These are phyloP conservation scores for Folsomia manolachei DNA, from an alignment of 2,888 invertebrate species.

Conservation along the genomic window DNA sequence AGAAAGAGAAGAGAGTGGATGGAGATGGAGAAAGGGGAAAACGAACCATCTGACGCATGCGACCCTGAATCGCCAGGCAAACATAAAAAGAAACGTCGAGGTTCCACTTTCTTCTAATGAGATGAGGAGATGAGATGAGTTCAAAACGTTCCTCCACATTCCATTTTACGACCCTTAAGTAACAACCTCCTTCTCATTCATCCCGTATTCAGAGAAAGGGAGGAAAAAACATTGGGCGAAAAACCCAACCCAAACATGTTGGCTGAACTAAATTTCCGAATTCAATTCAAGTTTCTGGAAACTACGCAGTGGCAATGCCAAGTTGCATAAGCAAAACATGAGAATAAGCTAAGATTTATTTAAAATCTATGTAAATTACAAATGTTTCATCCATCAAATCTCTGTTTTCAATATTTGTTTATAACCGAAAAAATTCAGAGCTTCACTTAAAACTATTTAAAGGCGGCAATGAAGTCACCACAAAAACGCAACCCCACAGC, in stretches of 20 bases:
- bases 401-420: too few relatives aligned
- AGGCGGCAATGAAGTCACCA: too few relatives aligned
- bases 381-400: too few relatives aligned
- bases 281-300: too few relatives aligned
- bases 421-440: background rate
- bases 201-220: background rate
- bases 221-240: background rate
- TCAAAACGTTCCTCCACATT: slow-evolving; percentile 3
- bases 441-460: too few relatives aligned
- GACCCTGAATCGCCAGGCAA: background rate
- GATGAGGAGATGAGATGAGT: slow-evolving; percentile 3
- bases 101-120: slow-evolving; percentile 6
- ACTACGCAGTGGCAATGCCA: too few relatives aligned
- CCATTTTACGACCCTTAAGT: slow-evolving; percentile 8
- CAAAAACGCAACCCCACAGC: background rate
- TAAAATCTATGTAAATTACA: too few relatives aligned
- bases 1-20: background rate
- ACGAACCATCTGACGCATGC: background rate
- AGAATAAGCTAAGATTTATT: too few relatives aligned
- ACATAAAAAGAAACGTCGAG: slow-evolving; percentile 10
- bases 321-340: too few relatives aligned
- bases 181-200: too few relatives aligned
- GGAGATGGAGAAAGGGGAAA: slow-evolving; percentile 1
- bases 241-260: too few relatives aligned
- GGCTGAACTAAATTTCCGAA: too few relatives aligned